phyloP scores from a whole-genome alignment of 2,888 invertebrate species.

The Synergus gifuensis region DNA sequence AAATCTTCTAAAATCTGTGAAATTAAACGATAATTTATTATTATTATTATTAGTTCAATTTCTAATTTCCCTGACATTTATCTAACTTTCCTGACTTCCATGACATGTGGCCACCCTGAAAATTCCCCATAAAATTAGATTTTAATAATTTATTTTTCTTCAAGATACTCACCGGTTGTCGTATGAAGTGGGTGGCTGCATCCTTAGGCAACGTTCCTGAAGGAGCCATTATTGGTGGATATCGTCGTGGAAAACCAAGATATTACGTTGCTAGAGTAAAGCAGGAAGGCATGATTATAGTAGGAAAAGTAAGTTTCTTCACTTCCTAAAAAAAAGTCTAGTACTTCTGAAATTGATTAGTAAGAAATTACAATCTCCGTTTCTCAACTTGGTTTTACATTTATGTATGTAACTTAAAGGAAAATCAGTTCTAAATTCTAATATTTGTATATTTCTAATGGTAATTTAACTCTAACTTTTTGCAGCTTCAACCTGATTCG shows the following conservation, averaged over 20 bases:
- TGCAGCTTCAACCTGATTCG: constrained; percentile 46
- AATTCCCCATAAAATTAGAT: background rate
- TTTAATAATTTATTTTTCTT: constrained; percentile 14
- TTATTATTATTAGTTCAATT: too few relatives aligned
- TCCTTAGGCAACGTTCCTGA: constrained; percentile 50
- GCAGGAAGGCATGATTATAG: constrained; percentile 50
- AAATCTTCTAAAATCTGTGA: too few relatives aligned
- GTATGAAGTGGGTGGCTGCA: constrained; percentile 50
- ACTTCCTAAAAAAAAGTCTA: background rate
- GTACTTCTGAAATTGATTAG: background rate
- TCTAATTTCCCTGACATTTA: too few relatives aligned
- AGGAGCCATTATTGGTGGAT: constrained; percentile 50
- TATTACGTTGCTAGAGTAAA: constrained; percentile 53
- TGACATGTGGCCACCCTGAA: too few relatives aligned
- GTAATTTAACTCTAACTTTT: background rate
- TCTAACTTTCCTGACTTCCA: too few relatives aligned
- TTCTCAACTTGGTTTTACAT: too few relatives aligned
- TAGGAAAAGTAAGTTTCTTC: constrained; percentile 47
- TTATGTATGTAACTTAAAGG: background rate
- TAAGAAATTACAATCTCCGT: background rate
- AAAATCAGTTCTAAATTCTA: background rate
- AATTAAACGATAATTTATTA: too few relatives aligned
- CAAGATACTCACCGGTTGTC: constrained; percentile 53
- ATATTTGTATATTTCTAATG: background rate
- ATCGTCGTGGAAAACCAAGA: constrained; percentile 46